phyloP scores from a whole-genome alignment of 1,140 invertebrate genomes.

The Adelges cooleyi region DNA sequence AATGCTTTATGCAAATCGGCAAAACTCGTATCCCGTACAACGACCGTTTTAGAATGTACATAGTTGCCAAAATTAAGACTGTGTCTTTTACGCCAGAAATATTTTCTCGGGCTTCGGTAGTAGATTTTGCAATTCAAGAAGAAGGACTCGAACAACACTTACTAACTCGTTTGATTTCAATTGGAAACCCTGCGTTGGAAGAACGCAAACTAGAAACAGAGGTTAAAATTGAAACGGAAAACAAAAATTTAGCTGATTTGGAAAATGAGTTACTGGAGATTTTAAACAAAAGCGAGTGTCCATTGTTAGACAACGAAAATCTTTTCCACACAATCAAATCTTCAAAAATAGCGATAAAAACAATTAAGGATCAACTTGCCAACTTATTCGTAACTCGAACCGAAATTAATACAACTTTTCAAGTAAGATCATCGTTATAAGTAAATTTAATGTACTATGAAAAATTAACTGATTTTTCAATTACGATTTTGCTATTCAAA shows the following conservation, averaged over 20 bases:
- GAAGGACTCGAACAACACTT: slow-evolving; percentile 86
- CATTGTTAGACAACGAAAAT: slow-evolving; percentile 73
- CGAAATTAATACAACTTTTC: slow-evolving; percentile 67
- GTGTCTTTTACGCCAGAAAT: slow-evolving; percentile 83
- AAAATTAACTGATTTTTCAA: no score
- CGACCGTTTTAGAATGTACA: slow-evolving; percentile 74
- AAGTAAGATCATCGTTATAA: no score
- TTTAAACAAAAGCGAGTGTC: slow-evolving; percentile 49
- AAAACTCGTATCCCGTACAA: slow-evolving; percentile 73
- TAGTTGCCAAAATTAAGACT: slow-evolving; percentile 79
- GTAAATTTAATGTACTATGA: no score
- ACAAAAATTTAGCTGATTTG: slow-evolving; percentile 77
- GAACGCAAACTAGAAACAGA: slow-evolving; percentile 87
- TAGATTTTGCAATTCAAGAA: slow-evolving; percentile 93
- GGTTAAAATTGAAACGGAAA: slow-evolving; percentile 80
- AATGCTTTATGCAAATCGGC: slow-evolving; percentile 64
- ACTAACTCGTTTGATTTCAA: slow-evolving; percentile 67
- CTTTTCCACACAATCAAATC: slow-evolving; percentile 73
- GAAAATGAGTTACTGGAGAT: slow-evolving; percentile 88
- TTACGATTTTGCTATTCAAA: no score
- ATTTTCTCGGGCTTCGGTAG: slow-evolving; percentile 58
- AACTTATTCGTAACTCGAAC: slow-evolving; percentile 64
- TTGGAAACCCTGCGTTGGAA: slow-evolving; percentile 78
- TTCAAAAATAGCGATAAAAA: slow-evolving; percentile 68
- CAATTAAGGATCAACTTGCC: slow-evolving; percentile 65